Conservation (phyloP, 2,888 invertebrate genomes). For the Selenia dentaria region DNA sequence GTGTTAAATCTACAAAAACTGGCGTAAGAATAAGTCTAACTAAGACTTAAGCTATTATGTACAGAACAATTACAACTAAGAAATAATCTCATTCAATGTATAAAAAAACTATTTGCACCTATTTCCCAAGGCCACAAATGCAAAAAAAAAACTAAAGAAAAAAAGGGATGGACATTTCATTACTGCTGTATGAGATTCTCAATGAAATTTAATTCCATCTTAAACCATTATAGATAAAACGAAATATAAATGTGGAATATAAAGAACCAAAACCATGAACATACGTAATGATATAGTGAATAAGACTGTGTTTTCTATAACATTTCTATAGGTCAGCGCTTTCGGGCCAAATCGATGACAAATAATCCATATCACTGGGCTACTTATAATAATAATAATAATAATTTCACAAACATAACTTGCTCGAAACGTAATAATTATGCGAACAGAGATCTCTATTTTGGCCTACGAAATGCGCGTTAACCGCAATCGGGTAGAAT, state of each 20-base stretch:
- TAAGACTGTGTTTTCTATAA: no score
- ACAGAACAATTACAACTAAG: conserved; percentile 70
- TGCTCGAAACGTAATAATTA: no score
- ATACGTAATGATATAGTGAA: no score
- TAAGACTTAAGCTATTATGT: conserved; percentile 69
- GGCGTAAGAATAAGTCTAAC: conserved; percentile 60
- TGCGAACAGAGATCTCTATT: not conserved
- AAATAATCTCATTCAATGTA: conserved; percentile 79
- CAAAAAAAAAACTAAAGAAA: no score
- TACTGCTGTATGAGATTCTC: conserved; percentile 53
- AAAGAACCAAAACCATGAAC: no score
- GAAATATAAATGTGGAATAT: no score
- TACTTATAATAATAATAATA: no score
- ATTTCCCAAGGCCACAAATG: conserved; percentile 66
- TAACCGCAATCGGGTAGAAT: not conserved
- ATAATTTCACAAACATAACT: no score
- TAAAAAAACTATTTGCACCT: conserved; percentile 51
- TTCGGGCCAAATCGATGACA: no score
- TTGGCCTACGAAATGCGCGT: conserved; percentile 2
- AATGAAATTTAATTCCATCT: conserved; percentile 40
- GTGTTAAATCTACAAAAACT: conserved; percentile 58
- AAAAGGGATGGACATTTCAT: conserved; percentile 28
- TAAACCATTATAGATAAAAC: no score
- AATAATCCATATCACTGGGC: no score
- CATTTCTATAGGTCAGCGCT: no score